Conservation (phyloP, 1,140 invertebrate species). For the Leptinotarsa undecemlineata region DNA sequence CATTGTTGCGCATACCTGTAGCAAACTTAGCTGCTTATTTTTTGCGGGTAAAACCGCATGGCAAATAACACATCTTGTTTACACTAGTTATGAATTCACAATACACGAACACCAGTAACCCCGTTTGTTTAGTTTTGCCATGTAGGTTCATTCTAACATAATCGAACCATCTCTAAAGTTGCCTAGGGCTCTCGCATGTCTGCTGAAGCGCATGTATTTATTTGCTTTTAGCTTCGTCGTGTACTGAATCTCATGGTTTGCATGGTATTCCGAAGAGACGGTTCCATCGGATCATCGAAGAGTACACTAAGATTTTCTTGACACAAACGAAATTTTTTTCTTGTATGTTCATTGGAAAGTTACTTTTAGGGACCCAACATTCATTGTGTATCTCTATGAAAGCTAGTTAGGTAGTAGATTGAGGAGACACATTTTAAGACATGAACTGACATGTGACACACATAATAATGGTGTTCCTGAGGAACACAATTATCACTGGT, state of each 20-base stretch:
- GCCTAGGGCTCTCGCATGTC: conserved; percentile 55
- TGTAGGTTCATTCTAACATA: conserved; percentile 50
- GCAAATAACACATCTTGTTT: conserved; percentile 47
- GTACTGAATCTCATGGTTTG: conserved; percentile 21
- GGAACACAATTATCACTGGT: too few relatives aligned
- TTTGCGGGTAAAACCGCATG: conserved; percentile 48
- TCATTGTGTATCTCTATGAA: too few relatives aligned
- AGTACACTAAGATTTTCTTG: too few relatives aligned
- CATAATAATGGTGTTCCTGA: too few relatives aligned
- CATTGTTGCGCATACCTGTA: conserved; percentile 34
- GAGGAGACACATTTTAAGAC: too few relatives aligned
- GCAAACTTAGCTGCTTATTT: conserved; percentile 46
- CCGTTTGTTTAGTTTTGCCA: conserved; percentile 24
- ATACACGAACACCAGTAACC: conserved; percentile 20
- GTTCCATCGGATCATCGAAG: too few relatives aligned
- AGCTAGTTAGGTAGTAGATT: too few relatives aligned
- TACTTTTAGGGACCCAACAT: too few relatives aligned
- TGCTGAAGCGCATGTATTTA: conserved; percentile 33
- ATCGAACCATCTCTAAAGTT: conserved; percentile 59
- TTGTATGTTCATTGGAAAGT: too few relatives aligned
- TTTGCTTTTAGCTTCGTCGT: conserved; percentile 20
- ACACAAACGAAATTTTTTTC: too few relatives aligned
- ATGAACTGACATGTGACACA: too few relatives aligned
- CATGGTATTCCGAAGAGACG: not conserved
- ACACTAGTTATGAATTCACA: conserved; percentile 35